These are phyloP conservation scores for Esox masquinongy DNA, from an alignment of 2,797 vertebrate species.

Conservation along the genomic window DNA sequence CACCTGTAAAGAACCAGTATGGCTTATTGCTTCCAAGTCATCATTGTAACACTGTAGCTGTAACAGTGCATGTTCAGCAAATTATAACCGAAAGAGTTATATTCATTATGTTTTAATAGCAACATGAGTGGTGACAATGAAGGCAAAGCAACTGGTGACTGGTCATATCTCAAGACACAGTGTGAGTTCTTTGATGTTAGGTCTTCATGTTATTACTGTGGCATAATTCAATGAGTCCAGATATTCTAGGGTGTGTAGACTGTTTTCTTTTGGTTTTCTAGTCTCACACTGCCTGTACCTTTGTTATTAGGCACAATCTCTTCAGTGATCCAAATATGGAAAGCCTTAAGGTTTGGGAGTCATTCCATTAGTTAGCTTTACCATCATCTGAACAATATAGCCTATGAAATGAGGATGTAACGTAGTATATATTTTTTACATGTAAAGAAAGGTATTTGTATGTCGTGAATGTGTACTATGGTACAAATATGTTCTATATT, in stretches of 20 bases:
- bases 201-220: conserved; percentile 41
- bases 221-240: conserved; percentile 31
- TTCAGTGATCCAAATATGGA: conserved; percentile 27
- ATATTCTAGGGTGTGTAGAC: background rate
- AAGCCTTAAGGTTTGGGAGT: conserved; percentile 31
- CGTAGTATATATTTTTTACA: conserved; percentile 24
- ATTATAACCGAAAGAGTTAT: conserved; percentile 16
- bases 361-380: conserved; percentile 30
- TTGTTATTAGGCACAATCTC: background rate
- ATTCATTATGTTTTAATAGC: conserved; percentile 16
- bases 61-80: conserved; percentile 40
- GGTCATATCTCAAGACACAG: background rate
- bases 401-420: conserved; percentile 26
- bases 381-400: conserved; percentile 38
- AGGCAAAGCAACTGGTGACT: background rate
- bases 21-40: conserved; percentile 22
- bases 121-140: conserved; percentile 3
- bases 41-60: conserved; percentile 28
- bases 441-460: conserved; percentile 25
- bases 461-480: conserved; percentile 26
- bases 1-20: conserved; percentile 33
- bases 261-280: background rate
- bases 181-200: background rate
- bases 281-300: background rate
- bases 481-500: conserved; percentile 42